Evolutionary conservation across 1,140 invertebrate genomes (phyloP).

Genomic region (Brachionus sp.): DNA sequence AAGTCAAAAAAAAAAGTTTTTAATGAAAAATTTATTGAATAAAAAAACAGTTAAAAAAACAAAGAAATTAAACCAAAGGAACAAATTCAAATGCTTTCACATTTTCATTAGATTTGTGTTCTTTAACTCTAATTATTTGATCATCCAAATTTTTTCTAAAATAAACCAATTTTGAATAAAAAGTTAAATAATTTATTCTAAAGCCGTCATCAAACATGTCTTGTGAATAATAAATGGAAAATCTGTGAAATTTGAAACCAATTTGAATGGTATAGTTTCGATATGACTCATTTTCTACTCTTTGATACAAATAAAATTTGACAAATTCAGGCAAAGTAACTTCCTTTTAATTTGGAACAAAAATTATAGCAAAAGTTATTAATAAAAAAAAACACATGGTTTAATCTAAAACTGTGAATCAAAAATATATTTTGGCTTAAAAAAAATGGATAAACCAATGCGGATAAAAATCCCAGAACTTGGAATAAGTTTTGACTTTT

Average conservation of each 20-base stretch:
- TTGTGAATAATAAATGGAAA: conserved; percentile 28
- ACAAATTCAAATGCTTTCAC: not conserved
- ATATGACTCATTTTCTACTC: not conserved
- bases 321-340: conserved; percentile 17
- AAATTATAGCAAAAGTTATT: not conserved
- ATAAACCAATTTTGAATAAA: conserved; percentile 5
- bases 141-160: not conserved
- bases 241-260: conserved; percentile 29
- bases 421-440: too few relatives aligned
- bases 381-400: too few relatives aligned
- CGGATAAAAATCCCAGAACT: too few relatives aligned
- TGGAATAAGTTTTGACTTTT: too few relatives aligned
- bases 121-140: not conserved
- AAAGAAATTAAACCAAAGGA: not conserved
- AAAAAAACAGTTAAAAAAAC: not conserved
- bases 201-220: conserved; percentile 33
- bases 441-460: too few relatives aligned
- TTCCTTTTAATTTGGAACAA: conserved; percentile 26
- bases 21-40: not conserved
- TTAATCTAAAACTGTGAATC: too few relatives aligned
- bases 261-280: conserved; percentile 29
- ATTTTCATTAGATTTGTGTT: not conserved
- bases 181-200: conserved; percentile 13
- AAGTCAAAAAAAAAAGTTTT: too few relatives aligned
- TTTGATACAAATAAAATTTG: conserved; percentile 43